These are phyloP conservation scores for rat (Rattus norvegicus) DNA, from an alignment of 2,113 vertebrate genomes.

Conservation along the genomic window GRCr8 NC_086023.1:87379001-87379500, in stretches of 20 bases:
- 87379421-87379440: background rate
- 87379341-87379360: background rate
- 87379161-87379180: background rate
- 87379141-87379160: background rate
- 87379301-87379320: background rate
- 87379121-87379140: background rate
- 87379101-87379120: conserved; percentile 54
- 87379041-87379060: conserved; percentile 8
- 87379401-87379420: background rate
- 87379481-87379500: background rate
- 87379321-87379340: background rate
- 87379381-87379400: too few relatives aligned
- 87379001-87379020: conserved; percentile 31
- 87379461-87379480: background rate
- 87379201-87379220: background rate
- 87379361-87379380: background rate
- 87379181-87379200: background rate
- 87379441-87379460: background rate
- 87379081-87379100: conserved; percentile 30
- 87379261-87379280: background rate
- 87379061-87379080: background rate
- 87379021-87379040: conserved; percentile 24
- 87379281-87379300: background rate
- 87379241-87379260: background rate
- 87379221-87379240: background rate